Evolutionary conservation across 2,797 vertebrate species (phyloP).

Genomic region (Mionectes olivaceus): DNA sequence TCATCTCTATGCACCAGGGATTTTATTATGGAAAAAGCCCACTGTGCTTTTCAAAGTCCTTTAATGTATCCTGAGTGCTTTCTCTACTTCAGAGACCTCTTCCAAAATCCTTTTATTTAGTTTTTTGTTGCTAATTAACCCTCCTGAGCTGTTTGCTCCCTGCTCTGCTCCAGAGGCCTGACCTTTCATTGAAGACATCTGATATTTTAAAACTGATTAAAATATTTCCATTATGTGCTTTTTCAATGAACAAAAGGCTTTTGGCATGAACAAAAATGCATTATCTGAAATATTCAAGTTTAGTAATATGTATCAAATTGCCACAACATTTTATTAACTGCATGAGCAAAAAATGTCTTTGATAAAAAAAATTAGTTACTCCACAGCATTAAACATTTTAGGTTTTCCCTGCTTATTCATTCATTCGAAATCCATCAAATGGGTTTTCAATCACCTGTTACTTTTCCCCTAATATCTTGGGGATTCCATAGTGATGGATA

Average conservation of each 20-base stretch:
- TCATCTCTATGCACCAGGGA: fast-evolving
- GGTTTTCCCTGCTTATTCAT: not conserved
- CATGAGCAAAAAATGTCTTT: not conserved
- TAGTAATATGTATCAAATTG: not conserved
- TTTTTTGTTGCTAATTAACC: constrained; percentile 42
- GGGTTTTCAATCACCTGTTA: not conserved
- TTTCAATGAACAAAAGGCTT: not conserved
- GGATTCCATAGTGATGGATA: not conserved
- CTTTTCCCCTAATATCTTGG: not conserved
- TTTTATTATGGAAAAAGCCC: not conserved
- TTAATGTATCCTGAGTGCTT: not conserved
- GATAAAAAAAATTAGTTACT: not conserved
- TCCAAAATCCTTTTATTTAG: constrained; percentile 31
- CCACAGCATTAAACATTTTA: not conserved
- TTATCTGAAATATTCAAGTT: not conserved
- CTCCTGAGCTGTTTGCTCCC: constrained; percentile 27
- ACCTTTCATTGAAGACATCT: constrained; percentile 23
- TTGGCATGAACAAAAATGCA: not conserved
- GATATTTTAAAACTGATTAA: constrained; percentile 37
- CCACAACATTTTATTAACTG: not conserved
- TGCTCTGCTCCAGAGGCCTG: constrained; percentile 11
- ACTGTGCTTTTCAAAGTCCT: not conserved
- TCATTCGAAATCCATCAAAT: not conserved
- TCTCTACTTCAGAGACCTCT: not conserved
- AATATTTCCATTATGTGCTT: constrained; percentile 35